Evolutionary conservation across 2,113 vertebrate genomes (phyloP).

Genomic region (Aix galericulata): DNA sequence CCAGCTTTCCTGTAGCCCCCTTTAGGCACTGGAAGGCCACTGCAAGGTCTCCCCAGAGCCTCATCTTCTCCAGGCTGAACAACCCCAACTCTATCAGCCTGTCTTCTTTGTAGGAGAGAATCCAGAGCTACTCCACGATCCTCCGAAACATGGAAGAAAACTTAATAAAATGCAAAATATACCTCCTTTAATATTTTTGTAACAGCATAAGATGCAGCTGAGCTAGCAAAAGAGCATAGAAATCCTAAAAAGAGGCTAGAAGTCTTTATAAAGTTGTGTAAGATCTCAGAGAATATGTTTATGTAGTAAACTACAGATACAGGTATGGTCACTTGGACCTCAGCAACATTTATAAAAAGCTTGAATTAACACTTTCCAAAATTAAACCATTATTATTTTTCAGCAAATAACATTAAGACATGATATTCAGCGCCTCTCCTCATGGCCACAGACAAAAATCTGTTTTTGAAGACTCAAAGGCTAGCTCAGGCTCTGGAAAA

Average conservation of each 20-base stretch:
- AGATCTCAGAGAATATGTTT: neutral
- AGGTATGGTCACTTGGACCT: neutral
- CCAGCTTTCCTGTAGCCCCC: too few relatives aligned
- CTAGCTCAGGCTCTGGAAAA: neutral
- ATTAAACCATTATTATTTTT: neutral
- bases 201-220: neutral
- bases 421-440: neutral
- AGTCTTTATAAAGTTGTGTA: accelerated
- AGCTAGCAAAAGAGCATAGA: neutral
- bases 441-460: neutral
- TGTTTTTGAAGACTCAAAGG: neutral
- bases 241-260: neutral
- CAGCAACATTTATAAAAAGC: neutral
- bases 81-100: too few relatives aligned
- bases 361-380: neutral
- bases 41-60: too few relatives aligned
- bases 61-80: too few relatives aligned
- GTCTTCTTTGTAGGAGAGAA: too few relatives aligned
- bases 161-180: neutral
- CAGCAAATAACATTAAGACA: neutral
- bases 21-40: too few relatives aligned
- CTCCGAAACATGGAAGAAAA: too few relatives aligned
- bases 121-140: too few relatives aligned
- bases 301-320: neutral
- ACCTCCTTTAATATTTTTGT: neutral